Percentiles rank a stretch among this genome's conserved stretches.
These are phyloP conservation scores for Python bivittatus DNA, from an alignment of 2,113 vertebrate species.

Conservation along the genomic window DNA sequence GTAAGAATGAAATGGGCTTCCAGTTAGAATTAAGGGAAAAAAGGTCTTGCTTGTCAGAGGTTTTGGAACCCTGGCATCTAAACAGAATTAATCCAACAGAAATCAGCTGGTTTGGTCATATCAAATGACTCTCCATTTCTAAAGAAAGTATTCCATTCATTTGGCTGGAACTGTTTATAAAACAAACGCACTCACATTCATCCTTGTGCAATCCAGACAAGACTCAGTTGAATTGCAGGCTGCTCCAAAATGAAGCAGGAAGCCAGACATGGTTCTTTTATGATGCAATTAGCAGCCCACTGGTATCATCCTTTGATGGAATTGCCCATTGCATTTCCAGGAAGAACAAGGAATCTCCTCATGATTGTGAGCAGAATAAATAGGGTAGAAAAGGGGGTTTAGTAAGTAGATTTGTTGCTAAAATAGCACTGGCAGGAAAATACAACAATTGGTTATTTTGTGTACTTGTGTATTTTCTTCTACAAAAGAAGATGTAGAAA, in stretches of 20 bases:
- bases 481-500: no score
- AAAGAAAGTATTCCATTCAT: background rate
- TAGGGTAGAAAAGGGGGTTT: no score
- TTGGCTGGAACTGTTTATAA: background rate
- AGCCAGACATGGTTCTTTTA: background rate
- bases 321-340: background rate
- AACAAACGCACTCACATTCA: background rate
- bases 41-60: background rate
- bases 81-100: background rate
- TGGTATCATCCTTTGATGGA: background rate
- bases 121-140: background rate
- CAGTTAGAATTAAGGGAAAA: background rate
- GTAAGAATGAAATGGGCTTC: background rate
- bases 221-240: background rate
- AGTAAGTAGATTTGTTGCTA: background rate
- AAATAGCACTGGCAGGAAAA: background rate
- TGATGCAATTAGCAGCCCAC: background rate
- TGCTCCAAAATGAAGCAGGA: background rate
- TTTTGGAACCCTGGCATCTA: background rate
- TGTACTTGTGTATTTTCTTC: no score
- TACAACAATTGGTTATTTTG: background rate
- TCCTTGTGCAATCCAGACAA: background rate
- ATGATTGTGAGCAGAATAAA: background rate
- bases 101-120: background rate
- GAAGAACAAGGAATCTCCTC: background rate